phyloP scores from a whole-genome alignment of 1,140 invertebrate species.

The Camponotus floridanus region DNA sequence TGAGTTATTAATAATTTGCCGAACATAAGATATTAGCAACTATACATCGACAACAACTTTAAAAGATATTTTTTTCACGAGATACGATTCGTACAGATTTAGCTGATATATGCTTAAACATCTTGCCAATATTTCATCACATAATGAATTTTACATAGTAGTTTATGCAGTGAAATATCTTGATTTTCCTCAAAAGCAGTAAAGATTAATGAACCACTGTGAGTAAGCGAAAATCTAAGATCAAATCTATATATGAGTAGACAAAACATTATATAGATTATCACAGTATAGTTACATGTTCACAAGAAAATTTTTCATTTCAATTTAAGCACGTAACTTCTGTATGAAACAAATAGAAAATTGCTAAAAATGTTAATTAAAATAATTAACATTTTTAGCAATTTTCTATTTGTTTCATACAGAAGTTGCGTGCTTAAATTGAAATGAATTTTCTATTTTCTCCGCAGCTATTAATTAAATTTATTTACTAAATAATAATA shows the following conservation, averaged over 20 bases:
- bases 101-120: neutral
- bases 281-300: neutral
- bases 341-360: neutral
- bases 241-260: neutral
- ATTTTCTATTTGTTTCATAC: no score
- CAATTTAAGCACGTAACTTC: neutral
- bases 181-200: neutral
- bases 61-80: no score
- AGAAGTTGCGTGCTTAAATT: neutral
- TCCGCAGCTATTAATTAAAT: neutral
- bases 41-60: neutral
- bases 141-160: neutral
- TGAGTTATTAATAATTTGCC: neutral
- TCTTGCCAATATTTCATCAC: neutral
- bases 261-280: neutral
- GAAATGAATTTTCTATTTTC: neutral
- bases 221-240: neutral
- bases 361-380: neutral
- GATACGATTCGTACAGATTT: neutral
- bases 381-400: neutral
- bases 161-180: neutral
- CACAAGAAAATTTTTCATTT: neutral
- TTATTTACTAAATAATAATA: slow-evolving; percentile 5
- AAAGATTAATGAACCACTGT: slow-evolving; percentile 6
- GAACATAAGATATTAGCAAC: neutral